Evolutionary conservation across 2,888 invertebrate genomes (phyloP).

Genomic region (Vandiemenella viatica): DNA sequence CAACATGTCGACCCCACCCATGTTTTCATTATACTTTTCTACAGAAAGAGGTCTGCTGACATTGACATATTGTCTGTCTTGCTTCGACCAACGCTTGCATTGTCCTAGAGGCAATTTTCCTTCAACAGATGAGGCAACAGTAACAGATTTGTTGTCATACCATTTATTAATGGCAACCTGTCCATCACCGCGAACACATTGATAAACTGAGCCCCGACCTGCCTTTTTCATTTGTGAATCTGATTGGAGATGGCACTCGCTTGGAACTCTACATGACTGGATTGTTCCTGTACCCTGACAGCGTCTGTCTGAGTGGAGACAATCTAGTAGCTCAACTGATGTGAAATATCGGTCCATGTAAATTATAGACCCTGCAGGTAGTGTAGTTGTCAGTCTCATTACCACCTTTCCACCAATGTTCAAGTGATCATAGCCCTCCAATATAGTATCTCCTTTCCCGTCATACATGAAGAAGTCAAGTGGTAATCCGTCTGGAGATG

Average conservation of each 20-base stretch:
- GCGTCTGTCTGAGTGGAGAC: not conserved
- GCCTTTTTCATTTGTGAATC: slow-evolving; percentile 3
- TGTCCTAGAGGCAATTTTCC: slow-evolving; percentile 6
- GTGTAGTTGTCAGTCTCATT: slow-evolving; percentile 4
- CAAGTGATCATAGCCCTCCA: not conserved
- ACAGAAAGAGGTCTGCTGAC: slow-evolving; percentile 12
- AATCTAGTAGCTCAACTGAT: slow-evolving; percentile 3
- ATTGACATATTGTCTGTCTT: slow-evolving; percentile 8
- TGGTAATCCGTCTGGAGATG: not conserved
- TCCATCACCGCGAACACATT: slow-evolving; percentile 5
- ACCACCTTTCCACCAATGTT: slow-evolving; percentile 5
- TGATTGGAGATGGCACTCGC: not conserved
- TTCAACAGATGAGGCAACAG: slow-evolving; percentile 5
- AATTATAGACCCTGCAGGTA: slow-evolving; percentile 3
- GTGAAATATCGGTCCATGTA: slow-evolving; percentile 10
- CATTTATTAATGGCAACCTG: slow-evolving; percentile 8
- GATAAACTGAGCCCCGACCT: slow-evolving; percentile 1
- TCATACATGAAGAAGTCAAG: not conserved
- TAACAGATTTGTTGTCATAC: slow-evolving; percentile 10
- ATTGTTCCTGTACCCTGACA: slow-evolving; percentile 5
- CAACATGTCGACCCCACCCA: slow-evolving; percentile 14
- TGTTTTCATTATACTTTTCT: slow-evolving; percentile 10
- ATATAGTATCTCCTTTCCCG: not conserved
- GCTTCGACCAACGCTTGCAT: slow-evolving; percentile 9
- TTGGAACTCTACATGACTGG: slow-evolving; percentile 4